Percentiles rank a stretch among this genome's conserved stretches.
Evolutionary conservation across 1,140 invertebrate genomes (phyloP).

Genomic region (Leguminivora glycinivorella): DNA sequence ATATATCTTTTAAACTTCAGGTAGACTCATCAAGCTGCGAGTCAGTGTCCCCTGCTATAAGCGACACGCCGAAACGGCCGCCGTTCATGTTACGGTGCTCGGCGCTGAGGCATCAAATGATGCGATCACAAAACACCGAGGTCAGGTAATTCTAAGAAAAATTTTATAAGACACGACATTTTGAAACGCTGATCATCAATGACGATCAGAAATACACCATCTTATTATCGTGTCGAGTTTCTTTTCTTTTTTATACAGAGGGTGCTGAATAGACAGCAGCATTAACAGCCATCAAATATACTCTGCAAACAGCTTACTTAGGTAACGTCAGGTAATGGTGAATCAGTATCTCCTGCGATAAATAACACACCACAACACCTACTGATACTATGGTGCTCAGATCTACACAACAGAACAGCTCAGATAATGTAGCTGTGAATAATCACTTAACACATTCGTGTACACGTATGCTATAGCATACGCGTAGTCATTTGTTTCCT

Average conservation of each 20-base stretch:
- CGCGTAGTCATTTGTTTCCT: too few relatives aligned
- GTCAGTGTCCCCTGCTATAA: neutral
- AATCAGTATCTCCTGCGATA: neutral
- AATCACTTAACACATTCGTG: too few relatives aligned
- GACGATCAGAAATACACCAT: too few relatives aligned
- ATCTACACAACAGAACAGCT: neutral
- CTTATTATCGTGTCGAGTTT: too few relatives aligned
- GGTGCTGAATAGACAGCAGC: too few relatives aligned
- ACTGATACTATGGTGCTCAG: neutral
- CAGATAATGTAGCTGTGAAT: too few relatives aligned
- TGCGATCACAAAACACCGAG: neutral
- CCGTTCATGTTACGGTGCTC: neutral
- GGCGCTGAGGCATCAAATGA: neutral
- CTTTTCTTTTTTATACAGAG: too few relatives aligned
- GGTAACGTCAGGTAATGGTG: neutral
- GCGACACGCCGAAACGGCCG: neutral
- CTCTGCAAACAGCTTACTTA: too few relatives aligned
- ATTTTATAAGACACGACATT: too few relatives aligned
- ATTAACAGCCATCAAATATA: too few relatives aligned
- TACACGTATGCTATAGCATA: too few relatives aligned
- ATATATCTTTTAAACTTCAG: neutral
- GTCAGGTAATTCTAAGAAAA: neutral
- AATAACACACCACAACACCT: neutral
- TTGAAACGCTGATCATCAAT: too few relatives aligned
- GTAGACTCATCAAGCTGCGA: neutral